phyloP scores from a whole-genome alignment of 2,113 vertebrate genomes.

The Alectura lathami region DNA sequence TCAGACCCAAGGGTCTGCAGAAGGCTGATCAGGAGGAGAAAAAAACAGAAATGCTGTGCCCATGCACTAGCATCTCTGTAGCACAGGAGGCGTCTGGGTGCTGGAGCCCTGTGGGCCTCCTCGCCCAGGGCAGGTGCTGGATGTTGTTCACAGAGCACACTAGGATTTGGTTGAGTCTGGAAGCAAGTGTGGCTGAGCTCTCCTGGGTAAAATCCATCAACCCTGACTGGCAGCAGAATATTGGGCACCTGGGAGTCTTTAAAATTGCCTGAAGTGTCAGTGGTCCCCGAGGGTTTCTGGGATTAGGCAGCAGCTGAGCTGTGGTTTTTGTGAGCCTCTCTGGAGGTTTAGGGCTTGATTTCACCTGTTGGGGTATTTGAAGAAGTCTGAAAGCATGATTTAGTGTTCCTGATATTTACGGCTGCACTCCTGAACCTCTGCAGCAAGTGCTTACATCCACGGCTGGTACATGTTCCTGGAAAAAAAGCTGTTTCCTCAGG shows the following conservation, averaged over 20 bases:
- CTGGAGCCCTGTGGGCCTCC: neutral
- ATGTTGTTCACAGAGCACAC: neutral
- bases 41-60: neutral
- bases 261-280: neutral
- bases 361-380: neutral
- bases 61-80: neutral
- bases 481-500: neutral
- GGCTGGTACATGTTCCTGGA: neutral
- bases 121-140: no score
- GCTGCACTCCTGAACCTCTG: neutral
- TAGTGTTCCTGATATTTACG: neutral
- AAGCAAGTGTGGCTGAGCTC: neutral
- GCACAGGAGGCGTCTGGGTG: neutral
- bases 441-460: fast-evolving
- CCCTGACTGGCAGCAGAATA: neutral
- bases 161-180: fast-evolving
- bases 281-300: neutral
- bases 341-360: neutral
- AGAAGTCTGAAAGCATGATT: neutral
- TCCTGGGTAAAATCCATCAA: neutral
- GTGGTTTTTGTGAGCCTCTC: neutral
- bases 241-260: neutral
- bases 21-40: neutral
- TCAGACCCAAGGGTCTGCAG: neutral
- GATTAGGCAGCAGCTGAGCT: neutral